Conservation (phyloP, 2,113 vertebrate species). For the Alethe diademata region DNA sequence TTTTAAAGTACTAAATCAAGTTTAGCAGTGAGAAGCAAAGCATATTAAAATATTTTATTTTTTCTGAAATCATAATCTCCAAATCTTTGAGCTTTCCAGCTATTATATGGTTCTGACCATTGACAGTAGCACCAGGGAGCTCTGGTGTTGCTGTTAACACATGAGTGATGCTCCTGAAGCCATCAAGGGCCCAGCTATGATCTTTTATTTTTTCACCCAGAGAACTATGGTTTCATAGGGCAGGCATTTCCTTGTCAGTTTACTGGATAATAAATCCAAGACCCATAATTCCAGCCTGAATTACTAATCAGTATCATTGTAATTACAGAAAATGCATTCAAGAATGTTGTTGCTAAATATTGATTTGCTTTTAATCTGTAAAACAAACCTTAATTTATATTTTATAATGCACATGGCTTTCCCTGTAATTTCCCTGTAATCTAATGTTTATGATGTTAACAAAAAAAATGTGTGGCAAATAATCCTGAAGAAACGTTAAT, state of each 20-base stretch:
- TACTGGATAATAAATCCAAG: background rate
- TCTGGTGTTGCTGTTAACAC: background rate
- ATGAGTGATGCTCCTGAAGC: background rate
- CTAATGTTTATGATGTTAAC: background rate
- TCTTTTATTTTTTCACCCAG: background rate
- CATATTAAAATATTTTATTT: background rate
- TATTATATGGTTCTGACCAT: fast-evolving
- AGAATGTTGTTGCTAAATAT: background rate
- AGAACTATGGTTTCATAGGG: background rate
- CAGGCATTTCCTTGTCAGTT: background rate
- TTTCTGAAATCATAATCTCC: background rate
- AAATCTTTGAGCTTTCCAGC: background rate
- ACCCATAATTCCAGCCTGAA: background rate
- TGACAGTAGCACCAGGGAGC: background rate
- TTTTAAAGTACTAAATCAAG: background rate
- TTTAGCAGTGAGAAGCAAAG: background rate
- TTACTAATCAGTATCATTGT: background rate
- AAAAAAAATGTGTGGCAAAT: background rate
- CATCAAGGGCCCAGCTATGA: background rate
- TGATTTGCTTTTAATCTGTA: constrained; percentile 1
- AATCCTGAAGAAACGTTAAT: background rate
- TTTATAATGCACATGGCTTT: background rate
- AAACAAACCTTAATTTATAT: background rate
- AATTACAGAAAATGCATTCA: background rate
- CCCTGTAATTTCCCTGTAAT: background rate